Conservation (phyloP, 2,888 invertebrate species). For the Spilarctia lutea region DNA sequence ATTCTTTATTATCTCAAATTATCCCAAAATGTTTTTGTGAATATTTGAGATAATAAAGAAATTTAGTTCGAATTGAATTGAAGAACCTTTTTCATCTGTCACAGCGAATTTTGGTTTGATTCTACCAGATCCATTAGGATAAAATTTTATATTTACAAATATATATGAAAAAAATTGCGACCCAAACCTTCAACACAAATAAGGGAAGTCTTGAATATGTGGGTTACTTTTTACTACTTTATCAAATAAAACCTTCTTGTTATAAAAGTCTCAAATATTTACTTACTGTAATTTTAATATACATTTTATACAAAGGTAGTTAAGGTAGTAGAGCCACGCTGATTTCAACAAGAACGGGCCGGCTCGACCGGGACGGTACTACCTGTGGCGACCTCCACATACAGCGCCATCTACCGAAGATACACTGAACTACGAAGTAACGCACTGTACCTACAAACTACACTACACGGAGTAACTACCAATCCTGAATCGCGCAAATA, state of each 20-base stretch:
- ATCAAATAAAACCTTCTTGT: background rate
- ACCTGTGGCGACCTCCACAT: too few relatives aligned
- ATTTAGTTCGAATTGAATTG: background rate
- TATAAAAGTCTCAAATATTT: background rate
- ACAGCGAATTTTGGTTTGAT: background rate
- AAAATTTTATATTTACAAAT: background rate
- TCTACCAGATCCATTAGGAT: background rate
- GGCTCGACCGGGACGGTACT: too few relatives aligned
- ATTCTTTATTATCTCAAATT: background rate
- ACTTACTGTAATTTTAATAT: too few relatives aligned
- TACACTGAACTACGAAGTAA: too few relatives aligned
- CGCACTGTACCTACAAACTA: too few relatives aligned
- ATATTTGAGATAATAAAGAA: background rate
- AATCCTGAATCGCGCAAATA: too few relatives aligned
- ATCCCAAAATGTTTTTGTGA: background rate
- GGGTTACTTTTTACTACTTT: background rate
- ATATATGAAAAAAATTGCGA: background rate
- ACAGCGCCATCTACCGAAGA: too few relatives aligned
- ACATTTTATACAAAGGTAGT: too few relatives aligned
- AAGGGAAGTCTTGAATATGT: background rate
- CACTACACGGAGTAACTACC: too few relatives aligned
- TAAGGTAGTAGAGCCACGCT: too few relatives aligned
- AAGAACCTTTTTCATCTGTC: background rate
- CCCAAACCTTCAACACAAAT: background rate
- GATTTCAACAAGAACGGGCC: too few relatives aligned